Base-by-base conservation (phyloP, 2,113 vertebrate genomes). In the Tricholaema leucomelas region DNA sequence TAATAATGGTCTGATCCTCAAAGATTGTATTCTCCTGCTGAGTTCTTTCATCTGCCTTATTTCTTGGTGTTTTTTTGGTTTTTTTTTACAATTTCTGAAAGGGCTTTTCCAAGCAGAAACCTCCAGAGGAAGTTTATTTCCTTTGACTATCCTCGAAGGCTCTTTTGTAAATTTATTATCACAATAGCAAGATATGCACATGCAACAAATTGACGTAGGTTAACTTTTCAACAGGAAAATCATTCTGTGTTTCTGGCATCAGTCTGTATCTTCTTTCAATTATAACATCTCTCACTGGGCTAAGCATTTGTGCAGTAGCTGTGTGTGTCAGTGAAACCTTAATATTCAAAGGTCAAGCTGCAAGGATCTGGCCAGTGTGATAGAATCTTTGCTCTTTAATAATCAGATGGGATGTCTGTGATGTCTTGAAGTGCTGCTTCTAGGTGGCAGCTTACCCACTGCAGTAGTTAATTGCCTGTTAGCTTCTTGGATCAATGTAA, bases 271-370 rank as follows among this genome's bases (percentile, higher is more conserved):
- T 71, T 92, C 78, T 73, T 82, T 93, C 88, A 93, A 76, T 95
- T 95, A 91, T 79, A 90, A 87, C 65, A 24, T 87, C 72, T 95
- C 93, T 91, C 54, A 77, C 94, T 91, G 93, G 82, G 76, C 84
- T 69, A 67, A 81, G 70, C 46, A 40, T 92, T 91, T 92, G 66
- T 92, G 92, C 91, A 86, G 58, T 85, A 87, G 85, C 48, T 81
- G 46, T 38, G 50, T 3, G 2, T 50, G 79, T 66, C 85, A 81
- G 81, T 10, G 13, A 86, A 78, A 35, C 90, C 72, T 89, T 95
- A 87, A 94, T 92, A 94, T 93, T 93, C 91, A 97, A 89, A 96
- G 94, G 92, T 94, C 92, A 96, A 76, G 15, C 92, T 91, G 89
- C 63, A 92, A 81, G 85, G 91, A 81, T 81, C 66, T 81, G 80